Conservation (phyloP, 2,888 invertebrate species). For the Plebejus anna region DNA sequence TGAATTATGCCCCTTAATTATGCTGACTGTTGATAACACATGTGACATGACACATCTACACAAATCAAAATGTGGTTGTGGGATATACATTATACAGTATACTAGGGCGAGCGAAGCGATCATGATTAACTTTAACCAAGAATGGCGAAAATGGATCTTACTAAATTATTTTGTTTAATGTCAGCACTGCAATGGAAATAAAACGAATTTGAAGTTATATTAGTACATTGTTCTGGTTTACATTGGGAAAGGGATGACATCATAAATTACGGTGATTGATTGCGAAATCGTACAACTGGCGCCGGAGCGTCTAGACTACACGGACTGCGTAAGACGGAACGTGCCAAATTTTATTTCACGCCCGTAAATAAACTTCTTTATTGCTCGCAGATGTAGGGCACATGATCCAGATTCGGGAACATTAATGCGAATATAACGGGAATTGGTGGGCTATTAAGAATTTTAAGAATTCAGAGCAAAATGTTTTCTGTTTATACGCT, state of each 20-base stretch:
- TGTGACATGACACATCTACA: no score
- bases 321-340: slow-evolving; percentile 6
- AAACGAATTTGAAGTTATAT: background rate
- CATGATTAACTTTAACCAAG: no score
- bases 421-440: background rate
- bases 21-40: no score
- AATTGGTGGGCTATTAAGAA: background rate
- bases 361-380: slow-evolving; percentile 19
- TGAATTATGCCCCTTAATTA: no score
- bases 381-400: slow-evolving; percentile 4
- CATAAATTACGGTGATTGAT: background rate
- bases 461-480: background rate
- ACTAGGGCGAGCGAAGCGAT: no score
- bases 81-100: no score
- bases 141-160: no score
- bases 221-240: background rate
- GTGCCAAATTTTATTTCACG: slow-evolving; percentile 24
- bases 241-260: background rate
- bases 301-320: slow-evolving; percentile 15
- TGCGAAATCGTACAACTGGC: slow-evolving; percentile 17
- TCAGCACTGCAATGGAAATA: no score
- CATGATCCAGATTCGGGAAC: background rate
- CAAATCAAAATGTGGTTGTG: no score
- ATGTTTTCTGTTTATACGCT: background rate
- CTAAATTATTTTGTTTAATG: no score